These are phyloP conservation scores for Anoplophora glabripennis DNA, from an alignment of 1,140 invertebrate genomes.

Conservation along the genomic window DNA sequence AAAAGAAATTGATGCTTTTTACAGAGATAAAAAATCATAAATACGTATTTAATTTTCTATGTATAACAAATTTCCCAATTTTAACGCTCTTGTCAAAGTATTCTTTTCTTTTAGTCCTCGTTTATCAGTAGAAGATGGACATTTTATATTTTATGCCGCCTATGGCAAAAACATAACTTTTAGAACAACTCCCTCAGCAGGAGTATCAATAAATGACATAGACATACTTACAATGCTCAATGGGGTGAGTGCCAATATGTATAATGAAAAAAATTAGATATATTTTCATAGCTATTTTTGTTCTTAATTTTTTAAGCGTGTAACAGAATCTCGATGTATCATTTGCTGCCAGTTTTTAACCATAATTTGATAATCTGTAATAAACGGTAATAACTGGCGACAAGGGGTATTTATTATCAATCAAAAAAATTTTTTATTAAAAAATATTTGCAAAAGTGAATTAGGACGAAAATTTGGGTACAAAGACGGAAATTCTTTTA, in stretches of 20 bases:
- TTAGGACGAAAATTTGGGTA: too few relatives aligned
- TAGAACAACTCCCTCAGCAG: neutral
- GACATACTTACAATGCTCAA: constrained; percentile 10
- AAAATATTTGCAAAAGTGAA: neutral
- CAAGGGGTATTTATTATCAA: neutral
- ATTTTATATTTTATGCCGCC: neutral
- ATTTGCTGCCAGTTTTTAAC: neutral
- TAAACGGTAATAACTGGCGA: neutral
- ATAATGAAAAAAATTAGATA: too few relatives aligned
- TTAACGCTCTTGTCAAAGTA: too few relatives aligned
- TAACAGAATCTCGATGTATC: too few relatives aligned
- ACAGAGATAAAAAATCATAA: too few relatives aligned
- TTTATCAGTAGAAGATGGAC: too few relatives aligned
- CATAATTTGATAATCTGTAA: neutral
- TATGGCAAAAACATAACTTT: constrained; percentile 11
- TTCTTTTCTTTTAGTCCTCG: too few relatives aligned
- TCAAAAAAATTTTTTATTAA: neutral
- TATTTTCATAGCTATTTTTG: neutral
- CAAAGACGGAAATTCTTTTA: constrained; percentile 11
- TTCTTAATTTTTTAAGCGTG: too few relatives aligned
- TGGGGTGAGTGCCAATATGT: constrained; percentile 3
- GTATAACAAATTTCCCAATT: too few relatives aligned
- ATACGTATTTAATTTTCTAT: too few relatives aligned
- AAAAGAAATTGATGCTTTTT: too few relatives aligned
- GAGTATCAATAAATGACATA: constrained; percentile 12